phyloP scores from a whole-genome alignment of 2,113 vertebrate species.

The Holacanthus passer region DNA sequence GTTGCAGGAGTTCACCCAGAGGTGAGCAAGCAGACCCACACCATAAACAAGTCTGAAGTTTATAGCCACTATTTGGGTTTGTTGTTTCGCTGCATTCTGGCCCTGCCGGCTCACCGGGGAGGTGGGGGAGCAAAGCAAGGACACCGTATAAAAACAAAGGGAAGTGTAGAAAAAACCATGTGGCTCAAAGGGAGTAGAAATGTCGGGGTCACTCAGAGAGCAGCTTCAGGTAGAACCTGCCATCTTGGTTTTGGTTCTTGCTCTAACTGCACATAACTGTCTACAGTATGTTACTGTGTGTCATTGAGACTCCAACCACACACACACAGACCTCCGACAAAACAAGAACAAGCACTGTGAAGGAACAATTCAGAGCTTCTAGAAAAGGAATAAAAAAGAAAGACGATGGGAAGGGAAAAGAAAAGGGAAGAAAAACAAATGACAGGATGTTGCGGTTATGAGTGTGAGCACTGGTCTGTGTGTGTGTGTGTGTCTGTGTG shows the following conservation, averaged over 20 bases:
- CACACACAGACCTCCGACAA: neutral
- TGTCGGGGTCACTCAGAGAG: conserved; percentile 68
- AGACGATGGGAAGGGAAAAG: conserved; percentile 17
- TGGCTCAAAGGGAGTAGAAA: conserved; percentile 66
- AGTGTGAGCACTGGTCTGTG: neutral
- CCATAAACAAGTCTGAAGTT: conserved; percentile 87
- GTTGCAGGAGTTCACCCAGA: conserved; percentile 85
- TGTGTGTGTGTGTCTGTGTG: conserved; percentile 23
- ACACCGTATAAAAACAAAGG: conserved; percentile 72
- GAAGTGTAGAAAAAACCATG: conserved; percentile 54
- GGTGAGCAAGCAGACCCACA: conserved; percentile 85
- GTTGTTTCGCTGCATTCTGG: conserved; percentile 73
- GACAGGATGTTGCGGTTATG: conserved; percentile 66
- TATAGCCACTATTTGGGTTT: conserved; percentile 82
- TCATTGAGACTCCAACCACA: conserved; percentile 4
- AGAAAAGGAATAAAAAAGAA: conserved; percentile 18
- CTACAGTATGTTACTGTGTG: neutral
- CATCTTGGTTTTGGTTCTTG: conserved; percentile 24
- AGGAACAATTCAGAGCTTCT: conserved; percentile 8
- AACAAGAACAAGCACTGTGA: conserved; percentile 26
- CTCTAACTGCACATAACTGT: neutral
- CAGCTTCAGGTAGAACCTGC: conserved; percentile 54
- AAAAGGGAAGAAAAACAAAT: conserved; percentile 55
- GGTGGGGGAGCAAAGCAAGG: conserved; percentile 38
- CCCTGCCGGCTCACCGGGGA: conserved; percentile 17